Conservation (phyloP, 2,888 invertebrate species). For the Cosmopolites sordidus region DNA sequence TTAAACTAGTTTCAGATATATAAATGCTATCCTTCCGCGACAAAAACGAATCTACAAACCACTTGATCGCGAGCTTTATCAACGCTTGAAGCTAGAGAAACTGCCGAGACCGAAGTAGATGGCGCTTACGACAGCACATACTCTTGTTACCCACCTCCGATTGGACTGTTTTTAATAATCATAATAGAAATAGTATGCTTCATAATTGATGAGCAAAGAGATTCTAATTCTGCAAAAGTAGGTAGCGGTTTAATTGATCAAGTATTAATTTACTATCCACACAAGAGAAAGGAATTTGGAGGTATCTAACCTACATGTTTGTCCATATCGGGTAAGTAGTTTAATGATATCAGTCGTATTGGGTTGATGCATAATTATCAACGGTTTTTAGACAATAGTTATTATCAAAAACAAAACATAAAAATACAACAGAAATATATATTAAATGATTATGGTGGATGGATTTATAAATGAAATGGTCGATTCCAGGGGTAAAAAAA, state of each 20-base stretch:
- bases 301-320: constrained; percentile 93
- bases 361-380: too few species aligned
- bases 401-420: too few species aligned
- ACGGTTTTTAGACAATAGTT: too few species aligned
- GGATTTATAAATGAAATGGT: too few species aligned
- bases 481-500: too few species aligned
- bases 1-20: constrained; percentile 29
- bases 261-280: constrained; percentile 84
- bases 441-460: too few species aligned
- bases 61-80: background rate
- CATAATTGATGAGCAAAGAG: constrained; percentile 38
- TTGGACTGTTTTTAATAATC: constrained; percentile 83
- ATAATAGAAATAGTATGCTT: constrained; percentile 77
- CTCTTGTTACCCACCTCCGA: constrained; percentile 85
- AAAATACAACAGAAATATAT: too few species aligned
- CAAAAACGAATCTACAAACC: constrained; percentile 10
- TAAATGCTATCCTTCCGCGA: constrained; percentile 28
- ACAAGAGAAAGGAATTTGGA: constrained; percentile 83
- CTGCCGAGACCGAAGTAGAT: constrained; percentile 69
- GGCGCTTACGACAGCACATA: constrained; percentile 81
- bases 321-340: constrained; percentile 84
- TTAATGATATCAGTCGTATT: too few species aligned
- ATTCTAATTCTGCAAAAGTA: constrained; percentile 4
- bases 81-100: constrained; percentile 65
- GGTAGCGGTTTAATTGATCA: constrained; percentile 42